These are phyloP conservation scores for Eueremaeus valkanovi DNA, from an alignment of 2,888 invertebrate genomes.

Conservation along the genomic window DNA sequence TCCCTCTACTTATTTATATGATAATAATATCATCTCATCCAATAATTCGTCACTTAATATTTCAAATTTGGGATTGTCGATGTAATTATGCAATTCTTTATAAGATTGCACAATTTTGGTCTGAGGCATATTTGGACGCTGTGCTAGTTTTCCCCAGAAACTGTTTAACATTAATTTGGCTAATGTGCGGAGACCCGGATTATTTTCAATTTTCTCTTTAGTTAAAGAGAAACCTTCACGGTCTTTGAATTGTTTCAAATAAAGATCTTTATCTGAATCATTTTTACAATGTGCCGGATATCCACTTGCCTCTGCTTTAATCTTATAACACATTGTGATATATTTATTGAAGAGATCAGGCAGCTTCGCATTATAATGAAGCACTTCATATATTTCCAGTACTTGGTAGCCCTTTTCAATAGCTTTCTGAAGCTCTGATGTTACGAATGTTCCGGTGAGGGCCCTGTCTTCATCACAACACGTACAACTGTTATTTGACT, in stretches of 20 bases:
- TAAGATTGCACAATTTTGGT: neutral
- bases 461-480: conserved; percentile 46
- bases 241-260: conserved; percentile 45
- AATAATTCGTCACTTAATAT: neutral
- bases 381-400: conserved; percentile 47
- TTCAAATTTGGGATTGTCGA: neutral
- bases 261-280: conserved; percentile 45
- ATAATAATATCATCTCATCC: neutral
- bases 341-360: conserved; percentile 48
- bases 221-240: neutral
- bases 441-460: conserved; percentile 48
- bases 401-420: conserved; percentile 48
- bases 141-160: neutral
- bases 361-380: conserved; percentile 46
- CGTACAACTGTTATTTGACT: conserved; percentile 45
- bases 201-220: neutral
- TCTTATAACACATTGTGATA: conserved; percentile 48
- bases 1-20: neutral
- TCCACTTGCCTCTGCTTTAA: conserved; percentile 49
- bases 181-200: neutral
- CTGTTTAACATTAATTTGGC: neutral
- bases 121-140: conserved; percentile 10
- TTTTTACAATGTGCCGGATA: conserved; percentile 46
- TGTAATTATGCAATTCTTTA: neutral
- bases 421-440: conserved; percentile 48